phyloP scores from a whole-genome alignment of 2,113 vertebrate genomes.

The Acrocephalus kingi region DNA sequence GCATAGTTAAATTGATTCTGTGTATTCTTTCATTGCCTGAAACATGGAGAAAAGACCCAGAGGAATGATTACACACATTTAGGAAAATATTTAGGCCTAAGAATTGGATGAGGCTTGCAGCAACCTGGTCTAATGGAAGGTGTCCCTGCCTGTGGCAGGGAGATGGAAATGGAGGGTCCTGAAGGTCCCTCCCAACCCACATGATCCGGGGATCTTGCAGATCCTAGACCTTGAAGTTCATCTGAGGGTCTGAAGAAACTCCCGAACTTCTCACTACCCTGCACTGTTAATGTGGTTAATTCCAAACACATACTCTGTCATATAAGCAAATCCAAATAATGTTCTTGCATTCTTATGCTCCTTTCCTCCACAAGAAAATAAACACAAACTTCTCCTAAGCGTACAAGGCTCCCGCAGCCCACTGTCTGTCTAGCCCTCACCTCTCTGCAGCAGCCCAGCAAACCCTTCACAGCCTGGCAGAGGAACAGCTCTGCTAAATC shows the following conservation, averaged over 20 bases:
- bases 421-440: neutral
- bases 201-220: neutral
- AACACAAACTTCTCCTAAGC: neutral
- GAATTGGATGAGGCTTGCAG: fast-evolving
- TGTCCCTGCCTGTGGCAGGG: neutral
- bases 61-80: neutral
- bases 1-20: neutral
- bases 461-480: neutral
- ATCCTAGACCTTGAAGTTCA: neutral
- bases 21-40: neutral
- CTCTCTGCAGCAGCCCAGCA: neutral
- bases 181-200: neutral
- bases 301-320: neutral
- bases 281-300: neutral
- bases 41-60: neutral
- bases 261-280: neutral
- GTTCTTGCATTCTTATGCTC: neutral
- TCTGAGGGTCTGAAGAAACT: neutral
- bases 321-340: neutral
- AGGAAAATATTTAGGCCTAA: neutral
- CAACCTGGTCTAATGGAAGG: neutral
- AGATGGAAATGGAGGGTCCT: neutral
- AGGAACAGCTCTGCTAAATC: neutral
- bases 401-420: neutral
- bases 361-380: neutral